Conservation (phyloP, 2,888 invertebrate species). For the Atethmia centrago region DNA sequence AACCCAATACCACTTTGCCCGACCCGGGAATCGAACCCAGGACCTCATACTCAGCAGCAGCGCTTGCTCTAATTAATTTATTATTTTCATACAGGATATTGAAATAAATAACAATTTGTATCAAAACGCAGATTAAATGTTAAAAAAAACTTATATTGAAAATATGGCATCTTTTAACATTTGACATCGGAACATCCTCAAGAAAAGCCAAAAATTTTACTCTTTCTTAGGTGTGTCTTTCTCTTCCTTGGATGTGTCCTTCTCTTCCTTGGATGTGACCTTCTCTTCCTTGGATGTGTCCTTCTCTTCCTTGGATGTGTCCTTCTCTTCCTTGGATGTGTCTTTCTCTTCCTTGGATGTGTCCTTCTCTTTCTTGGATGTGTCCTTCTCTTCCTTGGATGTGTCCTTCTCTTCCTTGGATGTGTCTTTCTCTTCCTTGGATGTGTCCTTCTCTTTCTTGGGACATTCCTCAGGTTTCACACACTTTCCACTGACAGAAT, state of each 20-base stretch:
- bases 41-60: no score
- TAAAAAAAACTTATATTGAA: background rate
- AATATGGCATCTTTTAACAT: no score
- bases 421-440: slow-evolving; percentile 67
- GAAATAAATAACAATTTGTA: slow-evolving; percentile 5
- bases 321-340: slow-evolving; percentile 59
- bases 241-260: slow-evolving; percentile 59
- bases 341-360: background rate
- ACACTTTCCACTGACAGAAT: slow-evolving; percentile 71
- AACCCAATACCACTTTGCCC: no score
- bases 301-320: slow-evolving; percentile 59
- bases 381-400: background rate
- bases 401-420: no score
- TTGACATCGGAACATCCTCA: background rate
- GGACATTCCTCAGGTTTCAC: slow-evolving; percentile 75
- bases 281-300: no score
- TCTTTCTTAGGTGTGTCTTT: no score
- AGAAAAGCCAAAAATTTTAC: background rate
- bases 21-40: no score
- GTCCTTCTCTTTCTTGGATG: slow-evolving; percentile 66
- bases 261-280: background rate
- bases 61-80: no score
- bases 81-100: no score
- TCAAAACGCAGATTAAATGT: background rate
- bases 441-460: slow-evolving; percentile 45